Evolutionary conservation across 35 echinoderm and acorn worm genomes (phyloP).

Genomic region (Amphiura filiformis): DNA sequence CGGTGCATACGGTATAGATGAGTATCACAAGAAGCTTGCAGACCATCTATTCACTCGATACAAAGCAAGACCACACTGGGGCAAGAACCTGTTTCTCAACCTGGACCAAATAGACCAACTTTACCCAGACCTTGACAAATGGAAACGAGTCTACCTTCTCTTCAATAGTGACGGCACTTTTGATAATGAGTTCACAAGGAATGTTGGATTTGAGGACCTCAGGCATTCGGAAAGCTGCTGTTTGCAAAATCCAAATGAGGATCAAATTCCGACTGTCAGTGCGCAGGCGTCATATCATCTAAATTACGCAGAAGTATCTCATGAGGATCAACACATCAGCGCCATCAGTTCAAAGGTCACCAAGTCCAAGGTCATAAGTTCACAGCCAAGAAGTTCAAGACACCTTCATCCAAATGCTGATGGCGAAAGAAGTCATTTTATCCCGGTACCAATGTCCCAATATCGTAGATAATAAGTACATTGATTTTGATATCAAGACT

Average conservation of each 20-base stretch:
- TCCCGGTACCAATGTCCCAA: neutral
- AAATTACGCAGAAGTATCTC: neutral
- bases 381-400: neutral
- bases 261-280: neutral
- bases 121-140: conserved; percentile 79
- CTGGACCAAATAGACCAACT: conserved; percentile 60
- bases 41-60: conserved; percentile 69
- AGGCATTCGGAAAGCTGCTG: neutral
- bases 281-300: neutral
- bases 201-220: conserved; percentile 90
- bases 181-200: conserved; percentile 91
- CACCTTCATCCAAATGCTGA: neutral
- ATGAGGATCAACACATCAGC: neutral
- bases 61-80: conserved; percentile 79
- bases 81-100: conserved; percentile 82
- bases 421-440: neutral
- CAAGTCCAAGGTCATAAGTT: neutral
- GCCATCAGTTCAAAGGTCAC: neutral
- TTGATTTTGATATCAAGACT: too few species aligned
- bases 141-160: conserved; percentile 70
- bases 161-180: conserved; percentile 79
- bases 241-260: too few species aligned
- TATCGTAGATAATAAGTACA: neutral
- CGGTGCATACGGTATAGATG: conserved; percentile 82
- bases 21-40: conserved; percentile 77